These are phyloP conservation scores for Odontomachus brunneus DNA, from an alignment of 1,140 invertebrate species.

Conservation along the genomic window DNA sequence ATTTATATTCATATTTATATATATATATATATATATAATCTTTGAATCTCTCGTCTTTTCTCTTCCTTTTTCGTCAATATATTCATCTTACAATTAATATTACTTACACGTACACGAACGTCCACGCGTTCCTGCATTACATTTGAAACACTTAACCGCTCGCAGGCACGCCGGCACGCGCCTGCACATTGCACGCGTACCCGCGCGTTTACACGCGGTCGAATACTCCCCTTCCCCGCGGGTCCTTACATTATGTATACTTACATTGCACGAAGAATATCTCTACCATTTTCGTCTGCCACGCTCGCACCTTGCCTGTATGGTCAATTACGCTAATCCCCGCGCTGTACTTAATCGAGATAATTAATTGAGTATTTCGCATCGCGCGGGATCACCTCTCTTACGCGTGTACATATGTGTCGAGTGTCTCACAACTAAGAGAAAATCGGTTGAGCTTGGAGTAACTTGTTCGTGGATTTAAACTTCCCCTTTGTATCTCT, in stretches of 20 bases:
- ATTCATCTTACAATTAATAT: constrained; percentile 58
- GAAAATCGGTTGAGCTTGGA: background rate
- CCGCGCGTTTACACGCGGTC: constrained; percentile 29
- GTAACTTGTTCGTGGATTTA: background rate
- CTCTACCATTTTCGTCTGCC: constrained; percentile 29
- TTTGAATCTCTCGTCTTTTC: constrained; percentile 46
- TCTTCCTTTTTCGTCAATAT: constrained; percentile 46
- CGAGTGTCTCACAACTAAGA: background rate
- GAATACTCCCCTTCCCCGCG: background rate
- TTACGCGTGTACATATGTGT: background rate
- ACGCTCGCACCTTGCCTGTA: constrained; percentile 38
- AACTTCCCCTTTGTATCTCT: background rate
- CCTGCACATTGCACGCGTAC: constrained; percentile 15
- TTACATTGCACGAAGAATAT: constrained; percentile 52
- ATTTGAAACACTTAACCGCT: constrained; percentile 51
- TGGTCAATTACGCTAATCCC: constrained; percentile 54
- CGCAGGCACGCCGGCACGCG: constrained; percentile 28
- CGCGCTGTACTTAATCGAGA: constrained; percentile 42
- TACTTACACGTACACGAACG: constrained; percentile 58
- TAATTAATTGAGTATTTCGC: constrained; percentile 46
- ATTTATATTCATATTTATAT: constrained; percentile 50
- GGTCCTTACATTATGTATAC: constrained; percentile 44
- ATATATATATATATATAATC: constrained; percentile 56
- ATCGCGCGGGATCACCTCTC: background rate
- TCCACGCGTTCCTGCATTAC: constrained; percentile 44